Evolutionary conservation across 2,888 invertebrate species (phyloP).

Genomic region (Sycophila texana): DNA sequence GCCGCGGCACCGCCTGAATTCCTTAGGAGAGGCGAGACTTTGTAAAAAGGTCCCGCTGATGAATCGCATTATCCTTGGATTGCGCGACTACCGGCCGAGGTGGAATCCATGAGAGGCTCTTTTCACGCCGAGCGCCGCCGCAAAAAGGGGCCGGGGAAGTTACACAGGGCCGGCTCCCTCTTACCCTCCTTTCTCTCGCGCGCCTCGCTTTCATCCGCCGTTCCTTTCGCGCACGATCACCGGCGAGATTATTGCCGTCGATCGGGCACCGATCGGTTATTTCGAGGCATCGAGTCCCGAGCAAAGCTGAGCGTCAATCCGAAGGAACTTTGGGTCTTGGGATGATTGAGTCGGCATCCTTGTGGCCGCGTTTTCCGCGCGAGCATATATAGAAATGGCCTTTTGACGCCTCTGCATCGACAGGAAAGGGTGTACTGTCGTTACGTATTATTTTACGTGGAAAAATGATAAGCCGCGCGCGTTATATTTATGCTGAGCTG

Average conservation of each 20-base stretch:
- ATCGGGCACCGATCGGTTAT: slow-evolving; percentile 22
- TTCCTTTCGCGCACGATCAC: slow-evolving; percentile 3
- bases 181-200: slow-evolving; percentile 10
- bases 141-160: neutral
- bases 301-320: slow-evolving; percentile 46
- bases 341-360: slow-evolving; percentile 34
- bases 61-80: slow-evolving; percentile 41
- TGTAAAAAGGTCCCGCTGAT: slow-evolving; percentile 37
- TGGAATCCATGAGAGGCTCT: neutral
- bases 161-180: neutral
- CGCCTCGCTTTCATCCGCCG: neutral
- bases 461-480: too few species aligned
- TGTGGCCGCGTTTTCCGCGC: neutral
- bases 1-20: slow-evolving; percentile 9
- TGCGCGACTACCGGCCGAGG: neutral
- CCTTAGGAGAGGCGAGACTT: neutral
- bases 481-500: too few species aligned
- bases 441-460: too few species aligned
- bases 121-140: neutral
- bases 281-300: neutral
- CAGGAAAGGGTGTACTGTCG: too few species aligned
- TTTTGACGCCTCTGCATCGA: slow-evolving; percentile 4
- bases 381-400: slow-evolving; percentile 51
- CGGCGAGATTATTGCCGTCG: slow-evolving; percentile 39
- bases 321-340: slow-evolving; percentile 45